A percentile compares a stretch with the other conserved stretches of the same genome.
Evolutionary conservation across 2,888 invertebrate species (phyloP).

Genomic region (Frankliniella intonsa): DNA sequence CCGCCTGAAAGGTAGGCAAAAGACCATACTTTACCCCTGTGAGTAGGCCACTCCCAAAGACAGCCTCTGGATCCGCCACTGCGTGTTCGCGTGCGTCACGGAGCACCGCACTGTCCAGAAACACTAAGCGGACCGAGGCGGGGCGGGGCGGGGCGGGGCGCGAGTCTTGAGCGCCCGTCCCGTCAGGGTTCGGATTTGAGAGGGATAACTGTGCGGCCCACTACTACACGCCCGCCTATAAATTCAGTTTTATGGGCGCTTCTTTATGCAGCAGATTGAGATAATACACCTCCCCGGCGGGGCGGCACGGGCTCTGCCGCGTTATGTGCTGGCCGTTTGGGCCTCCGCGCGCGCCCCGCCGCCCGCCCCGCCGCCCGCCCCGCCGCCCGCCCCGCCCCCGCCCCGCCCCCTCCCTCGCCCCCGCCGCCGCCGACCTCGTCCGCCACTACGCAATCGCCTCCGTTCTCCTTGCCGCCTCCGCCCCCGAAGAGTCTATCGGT

Average conservation of each 20-base stretch:
- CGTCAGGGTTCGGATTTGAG: not conserved
- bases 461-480: too few relatives aligned
- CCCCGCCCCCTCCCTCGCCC: constrained; percentile 41
- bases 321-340: not conserved
- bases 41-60: too few relatives aligned
- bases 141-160: too few relatives aligned
- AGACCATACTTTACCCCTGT: too few relatives aligned
- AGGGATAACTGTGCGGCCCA: not conserved
- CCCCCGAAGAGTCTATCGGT: too few relatives aligned
- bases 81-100: too few relatives aligned
- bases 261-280: constrained; percentile 22
- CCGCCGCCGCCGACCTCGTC: too few relatives aligned
- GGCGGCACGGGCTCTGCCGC: not conserved
- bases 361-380: constrained; percentile 45
- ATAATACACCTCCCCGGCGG: not conserved
- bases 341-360: constrained; percentile 43
- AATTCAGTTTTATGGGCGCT: constrained; percentile 11
- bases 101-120: too few relatives aligned
- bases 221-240: not conserved
- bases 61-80: too few relatives aligned
- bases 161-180: not conserved
- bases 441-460: too few relatives aligned
- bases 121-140: too few relatives aligned
- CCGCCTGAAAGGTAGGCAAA: too few relatives aligned
- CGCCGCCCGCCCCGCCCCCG: constrained; percentile 46